These are phyloP conservation scores for Dicranocentrus wangi DNA, from an alignment of 2,888 invertebrate species.

Conservation along the genomic window DNA sequence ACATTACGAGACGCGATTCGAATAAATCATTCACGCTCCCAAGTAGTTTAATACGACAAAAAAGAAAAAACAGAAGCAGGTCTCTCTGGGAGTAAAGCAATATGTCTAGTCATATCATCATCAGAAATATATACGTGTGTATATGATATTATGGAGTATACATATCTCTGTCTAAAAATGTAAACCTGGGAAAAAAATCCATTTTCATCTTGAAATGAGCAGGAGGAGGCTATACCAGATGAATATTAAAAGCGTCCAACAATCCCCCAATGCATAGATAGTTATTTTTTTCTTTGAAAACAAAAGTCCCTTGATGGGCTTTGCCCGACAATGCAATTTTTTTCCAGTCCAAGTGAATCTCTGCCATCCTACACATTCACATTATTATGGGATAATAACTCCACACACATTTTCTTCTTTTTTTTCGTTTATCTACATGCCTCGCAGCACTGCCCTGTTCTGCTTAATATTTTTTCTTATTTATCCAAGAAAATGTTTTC, in stretches of 20 bases:
- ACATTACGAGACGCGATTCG: conserved; percentile 29
- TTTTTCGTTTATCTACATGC: not conserved
- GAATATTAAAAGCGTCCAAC: not conserved
- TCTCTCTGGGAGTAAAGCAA: too few species aligned
- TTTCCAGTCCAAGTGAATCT: not conserved
- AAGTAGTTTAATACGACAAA: conserved; percentile 1
- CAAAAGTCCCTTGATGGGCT: not conserved
- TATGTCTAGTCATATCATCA: not conserved
- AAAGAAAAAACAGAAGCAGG: not conserved
- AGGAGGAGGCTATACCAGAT: not conserved
- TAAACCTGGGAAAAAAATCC: not conserved
- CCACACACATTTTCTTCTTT: not conserved
- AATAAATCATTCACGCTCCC: conserved; percentile 36
- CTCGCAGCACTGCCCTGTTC: not conserved
- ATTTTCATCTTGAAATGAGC: conserved; percentile 7
- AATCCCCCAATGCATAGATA: not conserved
- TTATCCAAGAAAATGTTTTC: not conserved
- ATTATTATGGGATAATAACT: not conserved
- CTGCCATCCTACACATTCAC: not conserved
- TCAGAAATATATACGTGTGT: not conserved
- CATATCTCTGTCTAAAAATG: not conserved
- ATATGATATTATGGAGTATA: too few species aligned
- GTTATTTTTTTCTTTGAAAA: not conserved
- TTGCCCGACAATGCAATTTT: not conserved
- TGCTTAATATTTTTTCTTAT: too few species aligned